Percentiles rank a stretch among this genome's conserved stretches.
Conservation (phyloP, 2,888 invertebrate species). For the Scaptomyza parva region DNA sequence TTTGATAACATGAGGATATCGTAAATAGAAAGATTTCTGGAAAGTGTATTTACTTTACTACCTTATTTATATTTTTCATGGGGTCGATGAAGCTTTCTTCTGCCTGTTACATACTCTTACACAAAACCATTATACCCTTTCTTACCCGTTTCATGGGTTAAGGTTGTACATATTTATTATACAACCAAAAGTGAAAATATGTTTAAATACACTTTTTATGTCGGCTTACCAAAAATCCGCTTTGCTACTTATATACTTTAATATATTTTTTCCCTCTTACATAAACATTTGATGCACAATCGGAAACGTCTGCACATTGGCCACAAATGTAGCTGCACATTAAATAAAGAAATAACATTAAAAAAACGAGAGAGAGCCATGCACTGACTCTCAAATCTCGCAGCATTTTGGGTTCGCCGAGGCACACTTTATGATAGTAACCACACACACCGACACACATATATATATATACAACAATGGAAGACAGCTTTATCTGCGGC, state of each 20-base stretch:
- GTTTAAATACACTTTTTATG: too few relatives aligned
- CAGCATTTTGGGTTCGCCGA: slow-evolving; percentile 45
- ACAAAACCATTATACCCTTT: too few relatives aligned
- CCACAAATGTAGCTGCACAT: slow-evolving; percentile 24
- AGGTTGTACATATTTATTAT: too few relatives aligned
- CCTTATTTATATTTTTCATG: too few relatives aligned
- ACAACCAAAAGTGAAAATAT: too few relatives aligned
- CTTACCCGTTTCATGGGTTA: too few relatives aligned
- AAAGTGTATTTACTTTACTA: too few relatives aligned
- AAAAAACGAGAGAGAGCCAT: slow-evolving; percentile 26
- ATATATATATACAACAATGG: slow-evolving; percentile 36
- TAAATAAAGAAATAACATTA: slow-evolving; percentile 38
- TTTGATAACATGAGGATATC: too few relatives aligned
- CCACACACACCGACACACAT: not conserved
- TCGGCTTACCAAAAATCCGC: too few relatives aligned
- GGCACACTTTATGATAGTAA: slow-evolving; percentile 64
- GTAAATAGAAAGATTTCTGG: too few relatives aligned
- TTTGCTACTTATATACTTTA: not conserved
- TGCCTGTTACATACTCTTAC: too few relatives aligned
- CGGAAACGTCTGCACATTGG: slow-evolving; percentile 11
- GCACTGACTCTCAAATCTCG: slow-evolving; percentile 50
- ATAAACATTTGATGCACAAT: slow-evolving; percentile 2
- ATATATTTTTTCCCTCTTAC: not conserved
- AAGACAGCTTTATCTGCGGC: slow-evolving; percentile 74
- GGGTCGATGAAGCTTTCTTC: too few relatives aligned